Evolutionary conservation across 2,797 vertebrate species (phyloP), one percentile per base, ranked within the genome.

Genomic region (Apogon talboti): DNA sequence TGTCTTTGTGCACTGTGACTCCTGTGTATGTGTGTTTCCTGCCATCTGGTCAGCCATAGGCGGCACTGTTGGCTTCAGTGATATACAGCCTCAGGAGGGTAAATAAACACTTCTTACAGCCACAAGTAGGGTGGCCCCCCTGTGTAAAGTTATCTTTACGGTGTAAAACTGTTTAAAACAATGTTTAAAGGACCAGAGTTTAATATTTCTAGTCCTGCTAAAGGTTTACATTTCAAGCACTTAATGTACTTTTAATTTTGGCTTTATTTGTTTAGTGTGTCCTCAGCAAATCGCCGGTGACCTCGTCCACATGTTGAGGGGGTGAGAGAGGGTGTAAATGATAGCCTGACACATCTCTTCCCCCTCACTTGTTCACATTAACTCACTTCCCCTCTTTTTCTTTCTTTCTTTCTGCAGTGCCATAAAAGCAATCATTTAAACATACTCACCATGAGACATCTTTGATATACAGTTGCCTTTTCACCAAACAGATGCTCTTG

Each of bases 101-200:
- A 92, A 92, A 92, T 92, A 92, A 92, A 93, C 88, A 84, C 35
- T 57, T 55, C 78, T 74, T 50, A 21, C 53, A 69, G 72, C 81
- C 83, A 85, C 78, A 74, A 77, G 83, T 71, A 66, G 79, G 69
- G 80, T 54, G 87, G 81, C 85, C 87, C 71, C 81, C 71, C 79
- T 58, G 72, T 73, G 78, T 83, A 61, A 76, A 89, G 84, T 92
- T 91, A 71, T 89, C 81, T 91, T 92, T 89, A 82, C 56, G 15
- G 70, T 78, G 87, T 89, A 91, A 92, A 92, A 90, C 85, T 87
- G 82, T 92, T 92, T 91, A 83, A 90, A 91, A 84, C 68, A 46
- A 81, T 84, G 88, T 91, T 92, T 87, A 79, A 91, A 90, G 66
- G 76, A 86, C n/a, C 77, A 71, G 60, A 81, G 86, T 86, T 90